Evolutionary conservation across 53 echinoderm and acorn worm genomes (phyloP), one percentile per base, ranked within the genome.

Genomic region (Actinopyga echinites): DNA sequence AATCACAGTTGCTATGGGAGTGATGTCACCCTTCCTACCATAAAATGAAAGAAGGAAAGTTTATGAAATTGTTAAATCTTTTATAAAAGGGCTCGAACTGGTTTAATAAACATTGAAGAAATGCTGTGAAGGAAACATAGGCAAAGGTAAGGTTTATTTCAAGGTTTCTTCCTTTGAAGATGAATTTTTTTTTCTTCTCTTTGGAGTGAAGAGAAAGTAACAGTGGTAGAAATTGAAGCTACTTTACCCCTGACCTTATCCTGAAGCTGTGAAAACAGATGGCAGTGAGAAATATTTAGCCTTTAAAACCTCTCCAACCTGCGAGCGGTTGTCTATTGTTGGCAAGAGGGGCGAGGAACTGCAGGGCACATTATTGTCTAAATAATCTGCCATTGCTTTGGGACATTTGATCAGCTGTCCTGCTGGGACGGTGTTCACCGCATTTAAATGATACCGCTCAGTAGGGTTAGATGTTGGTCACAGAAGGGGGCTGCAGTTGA

Each of bases 351-450:
- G 28, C 44, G 37, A 42, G 71, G 71, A 71, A 71, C 71, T 44
- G 71, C 71, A 71, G 71, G 71, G 71, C 45, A 71, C 71, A 71
- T 71, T 40, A 11, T 71, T 71, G 45, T 71, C 71, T 71, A 71
- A 71, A 71, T 71, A 71, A 71, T 43, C 37, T 71, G 71, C 22
- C 71, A 21, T 40, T 71, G 71, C 71, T 71, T 6, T 71, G 71
- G 71, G 71, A 71, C 71, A 71, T 71, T 71, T 71, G 71, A 71
- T 71, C 40, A 71, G 71, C 44, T 24, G 71, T 71, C 71, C 71
- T 71, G 71, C 71, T 71, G 71, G 40, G 71, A 25, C n/a, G 28
- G 32, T 24, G 8, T 25, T 35, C 25, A 44, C 44, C 71, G n/a
- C 6, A 44, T 71, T 43, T 22, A 71, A 71, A 22, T 23, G 71